phyloP scores from a whole-genome alignment of 35 echinoderm and acorn worm species.

The Ptychodera flava region DNA sequence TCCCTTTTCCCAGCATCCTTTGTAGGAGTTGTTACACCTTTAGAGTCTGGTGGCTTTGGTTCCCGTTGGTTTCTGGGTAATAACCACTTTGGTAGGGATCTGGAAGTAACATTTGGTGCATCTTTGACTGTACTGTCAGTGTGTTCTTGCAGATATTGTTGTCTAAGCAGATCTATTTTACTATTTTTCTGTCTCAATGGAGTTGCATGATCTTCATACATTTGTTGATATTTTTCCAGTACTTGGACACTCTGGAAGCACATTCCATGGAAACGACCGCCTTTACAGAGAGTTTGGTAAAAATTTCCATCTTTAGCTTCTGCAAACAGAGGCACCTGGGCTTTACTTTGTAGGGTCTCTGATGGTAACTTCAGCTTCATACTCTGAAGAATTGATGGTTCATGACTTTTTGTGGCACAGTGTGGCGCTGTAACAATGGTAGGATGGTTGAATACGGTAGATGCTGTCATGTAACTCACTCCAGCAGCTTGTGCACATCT shows the following conservation, averaged over 20 bases:
- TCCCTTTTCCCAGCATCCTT: not conserved
- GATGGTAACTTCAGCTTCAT: conserved; percentile 7
- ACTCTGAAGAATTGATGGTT: not conserved
- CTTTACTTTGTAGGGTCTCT: not conserved
- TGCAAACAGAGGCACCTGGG: not conserved
- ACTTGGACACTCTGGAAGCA: conserved; percentile 5
- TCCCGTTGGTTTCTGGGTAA: not conserved
- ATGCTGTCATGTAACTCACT: conserved; percentile 18
- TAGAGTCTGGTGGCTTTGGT: not conserved
- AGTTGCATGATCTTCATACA: conserved; percentile 31
- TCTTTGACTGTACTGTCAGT: no score
- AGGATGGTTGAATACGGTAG: conserved; percentile 20
- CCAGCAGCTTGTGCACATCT: conserved; percentile 15
- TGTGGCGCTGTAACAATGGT: conserved; percentile 1
- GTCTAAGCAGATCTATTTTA: not conserved
- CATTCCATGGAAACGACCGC: conserved; percentile 27
- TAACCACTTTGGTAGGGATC: not conserved
- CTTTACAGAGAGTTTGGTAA: not conserved
- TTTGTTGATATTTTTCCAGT: conserved; percentile 33
- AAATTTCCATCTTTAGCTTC: not conserved
- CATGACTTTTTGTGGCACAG: conserved; percentile 1
- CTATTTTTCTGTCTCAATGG: not conserved
- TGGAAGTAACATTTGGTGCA: no score
- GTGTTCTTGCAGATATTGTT: not conserved
- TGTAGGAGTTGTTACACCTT: not conserved